Evolutionary conservation across 2,113 vertebrate genomes (phyloP), one percentile per base, ranked within the genome.

Genomic region (Capreolus pygargus): DNA sequence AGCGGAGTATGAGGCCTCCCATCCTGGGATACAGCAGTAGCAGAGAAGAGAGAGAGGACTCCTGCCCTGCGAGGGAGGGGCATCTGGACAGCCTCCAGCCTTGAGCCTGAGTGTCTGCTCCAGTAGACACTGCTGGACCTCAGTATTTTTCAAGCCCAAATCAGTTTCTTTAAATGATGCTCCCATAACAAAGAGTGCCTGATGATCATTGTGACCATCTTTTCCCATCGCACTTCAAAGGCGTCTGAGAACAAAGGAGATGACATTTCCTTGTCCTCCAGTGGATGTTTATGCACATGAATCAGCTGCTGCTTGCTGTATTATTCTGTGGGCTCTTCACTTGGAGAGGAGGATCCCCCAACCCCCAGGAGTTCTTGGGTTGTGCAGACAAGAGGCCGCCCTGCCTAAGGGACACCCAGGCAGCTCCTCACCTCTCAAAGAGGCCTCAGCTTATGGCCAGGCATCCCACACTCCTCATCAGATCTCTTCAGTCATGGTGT

Each of bases 211-310:
- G 2, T 43, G 33, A 15, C 70, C 25, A 2, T 45, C 33, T 50
- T 58, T 76, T 30, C 5, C n/a, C 28, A 27, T 30, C 7, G 3
- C 23, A 57, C 50, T 86, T 93, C 76, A 84, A 19, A 92, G 61
- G 45, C 15, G 28, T 39, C 93, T 39, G 92, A 91, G 57, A 81
- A 92, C 39, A 61, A 86, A 91, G 39, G 36, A 27, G 76, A 21
- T 74, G 61, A 13, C 70, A 25, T 27, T 81, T 60, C 57, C 27
- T 82, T 23, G 23, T 47, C 95, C 50, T 88, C 33, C 55, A 92
- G 5, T 47, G 54, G 64, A 4, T 21, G 15, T 39, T 55, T 28
- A 21, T 58, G 30, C 19, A 17, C 36, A 4, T 4, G 61, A 82
- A 4, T 79, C 67, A 64, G 39, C 52, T 9, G 9, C 50, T 43